Base-by-base conservation (phyloP, 2,113 vertebrate genomes). In the Aegithalos caudatus region DNA sequence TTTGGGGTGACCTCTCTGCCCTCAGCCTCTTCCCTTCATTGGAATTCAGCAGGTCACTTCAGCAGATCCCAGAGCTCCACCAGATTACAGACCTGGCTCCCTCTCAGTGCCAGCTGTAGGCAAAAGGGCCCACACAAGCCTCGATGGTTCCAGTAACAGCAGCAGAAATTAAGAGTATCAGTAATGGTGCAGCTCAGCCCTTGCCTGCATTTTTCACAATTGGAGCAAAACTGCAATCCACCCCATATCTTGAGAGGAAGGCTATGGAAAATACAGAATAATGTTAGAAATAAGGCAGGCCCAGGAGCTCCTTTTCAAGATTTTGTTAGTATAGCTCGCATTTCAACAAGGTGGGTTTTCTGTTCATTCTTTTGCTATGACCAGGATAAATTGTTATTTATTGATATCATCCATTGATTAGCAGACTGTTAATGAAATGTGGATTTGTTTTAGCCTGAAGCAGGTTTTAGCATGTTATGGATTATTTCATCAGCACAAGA, bases 21-120 rank as follows among this genome's bases (percentile, higher is more conserved):
- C 53, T 76, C 0, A 0, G 11, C 5, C 27, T 9, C 48, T 50
- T 54, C 50, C 10, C 5, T 22, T 15, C 2, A 0, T 0, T 40
- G 48, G 18, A 22, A 11, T n/a, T 37, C 23, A 67, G 13, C 11
- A 16, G 14, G 24, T 42, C 27, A 13, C 21, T 54, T 37, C 48
- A 37, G 24, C 64, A 61, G 0, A 0, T 20, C n/a, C 12, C 24
- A 24, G 50, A 65, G 28, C 25, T 73, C 40, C 74, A 57, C 23
- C 10, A 12, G 9, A 0, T 4, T 7, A 2, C 2, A 35, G 14
- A 18, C 1, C 2, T 6, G 37, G 8, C 18, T 25, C 8, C 7
- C 4, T 10, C 50, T 23, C 0, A 0, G 22, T 31, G 51, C 13
- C 5, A 3, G 33, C 21, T 44, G 21, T 22, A 33, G 54, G 18